phyloP scores from a whole-genome alignment of 1,140 invertebrate genomes.

The Theocolax elegans region DNA sequence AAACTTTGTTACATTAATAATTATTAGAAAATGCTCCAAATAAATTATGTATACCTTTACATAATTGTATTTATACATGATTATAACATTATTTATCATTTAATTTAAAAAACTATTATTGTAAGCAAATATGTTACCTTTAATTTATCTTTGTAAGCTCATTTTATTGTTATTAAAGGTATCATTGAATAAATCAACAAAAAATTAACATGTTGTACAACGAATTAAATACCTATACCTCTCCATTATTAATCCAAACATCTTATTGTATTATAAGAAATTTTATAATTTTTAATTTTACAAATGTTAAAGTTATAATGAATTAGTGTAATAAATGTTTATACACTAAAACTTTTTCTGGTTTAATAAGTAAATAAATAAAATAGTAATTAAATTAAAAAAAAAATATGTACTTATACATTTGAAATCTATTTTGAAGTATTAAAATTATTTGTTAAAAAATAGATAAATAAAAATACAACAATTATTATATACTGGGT shows the following conservation, averaged over 20 bases:
- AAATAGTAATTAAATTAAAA: too few species aligned
- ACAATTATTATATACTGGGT: not conserved
- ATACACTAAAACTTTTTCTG: not conserved
- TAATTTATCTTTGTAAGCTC: slow-evolving; percentile 16
- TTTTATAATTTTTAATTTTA: too few species aligned
- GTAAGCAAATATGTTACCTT: slow-evolving; percentile 7
- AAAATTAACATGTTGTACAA: slow-evolving; percentile 11
- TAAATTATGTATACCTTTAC: slow-evolving; percentile 24
- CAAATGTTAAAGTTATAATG: too few species aligned
- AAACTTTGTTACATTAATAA: too few species aligned
- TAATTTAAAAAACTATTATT: slow-evolving; percentile 1
- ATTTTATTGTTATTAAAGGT: slow-evolving; percentile 27
- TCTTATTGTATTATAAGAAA: too few species aligned
- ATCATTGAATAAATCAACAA: slow-evolving; percentile 29
- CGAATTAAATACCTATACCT: slow-evolving; percentile 17
- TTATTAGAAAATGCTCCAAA: not conserved
- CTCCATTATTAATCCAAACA: not conserved
- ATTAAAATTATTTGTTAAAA: too few species aligned
- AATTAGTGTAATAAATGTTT: too few species aligned
- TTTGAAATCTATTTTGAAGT: too few species aligned
- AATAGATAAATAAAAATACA: too few species aligned
- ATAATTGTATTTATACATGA: slow-evolving; percentile 6
- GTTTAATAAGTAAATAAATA: not conserved
- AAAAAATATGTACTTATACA: too few species aligned
- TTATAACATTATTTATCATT: slow-evolving; percentile 28